Conservation (phyloP, 2,888 invertebrate genomes). For the Calameuta pallipes region DNA sequence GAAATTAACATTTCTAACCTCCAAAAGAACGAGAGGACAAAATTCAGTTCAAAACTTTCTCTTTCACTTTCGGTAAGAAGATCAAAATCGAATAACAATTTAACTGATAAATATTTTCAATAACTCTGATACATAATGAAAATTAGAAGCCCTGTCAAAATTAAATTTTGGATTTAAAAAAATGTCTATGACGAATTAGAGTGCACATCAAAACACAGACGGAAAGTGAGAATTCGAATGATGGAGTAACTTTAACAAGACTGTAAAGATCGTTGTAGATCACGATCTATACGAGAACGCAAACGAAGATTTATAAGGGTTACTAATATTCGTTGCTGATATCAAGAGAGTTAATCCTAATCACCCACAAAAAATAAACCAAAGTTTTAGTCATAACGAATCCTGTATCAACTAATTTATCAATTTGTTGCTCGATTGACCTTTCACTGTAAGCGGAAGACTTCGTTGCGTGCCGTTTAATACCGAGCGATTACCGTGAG, state of each 20-base stretch:
- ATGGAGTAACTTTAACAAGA: no score
- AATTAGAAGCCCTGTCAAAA: neutral
- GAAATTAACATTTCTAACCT: neutral
- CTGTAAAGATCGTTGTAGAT: no score
- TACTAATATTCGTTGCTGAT: neutral
- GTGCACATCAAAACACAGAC: no score
- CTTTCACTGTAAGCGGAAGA: neutral
- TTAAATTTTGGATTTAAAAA: no score
- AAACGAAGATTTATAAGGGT: neutral
- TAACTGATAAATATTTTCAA: neutral
- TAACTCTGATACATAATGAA: neutral
- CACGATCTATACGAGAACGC: no score
- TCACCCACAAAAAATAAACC: neutral
- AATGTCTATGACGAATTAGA: no score
- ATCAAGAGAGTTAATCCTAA: neutral
- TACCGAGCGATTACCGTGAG: neutral
- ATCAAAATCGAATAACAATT: neutral
- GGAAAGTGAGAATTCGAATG: no score
- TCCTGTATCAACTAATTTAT: neutral
- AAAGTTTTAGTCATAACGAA: neutral
- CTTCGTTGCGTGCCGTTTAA: neutral
- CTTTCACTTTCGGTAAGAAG: neutral
- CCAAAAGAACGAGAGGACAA: neutral
- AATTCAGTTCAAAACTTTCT: neutral
- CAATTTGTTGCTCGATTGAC: neutral